Conservation (phyloP, 2,113 vertebrate genomes). For the Heterotis niloticus region DNA sequence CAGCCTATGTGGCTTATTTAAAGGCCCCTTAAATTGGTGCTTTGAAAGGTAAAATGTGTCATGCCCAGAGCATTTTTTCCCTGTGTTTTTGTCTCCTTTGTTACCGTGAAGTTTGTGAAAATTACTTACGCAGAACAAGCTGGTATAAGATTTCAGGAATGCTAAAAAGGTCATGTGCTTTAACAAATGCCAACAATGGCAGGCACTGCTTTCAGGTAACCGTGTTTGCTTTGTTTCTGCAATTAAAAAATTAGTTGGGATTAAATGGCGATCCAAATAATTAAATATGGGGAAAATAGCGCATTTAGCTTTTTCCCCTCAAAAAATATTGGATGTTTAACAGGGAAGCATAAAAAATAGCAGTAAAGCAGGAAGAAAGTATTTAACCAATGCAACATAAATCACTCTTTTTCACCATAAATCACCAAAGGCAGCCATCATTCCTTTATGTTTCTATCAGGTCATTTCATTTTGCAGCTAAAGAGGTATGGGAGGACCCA, state of each 20-base stretch:
- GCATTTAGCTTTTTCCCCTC: conserved; percentile 32
- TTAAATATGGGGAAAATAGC: background rate
- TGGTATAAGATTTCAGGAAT: conserved; percentile 62
- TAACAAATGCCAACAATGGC: conserved; percentile 74
- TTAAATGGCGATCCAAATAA: too few relatives aligned
- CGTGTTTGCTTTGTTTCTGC: too few relatives aligned
- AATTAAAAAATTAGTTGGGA: too few relatives aligned
- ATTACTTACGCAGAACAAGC: conserved; percentile 52
- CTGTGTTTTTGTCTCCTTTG: conserved; percentile 50
- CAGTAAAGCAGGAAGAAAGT: background rate
- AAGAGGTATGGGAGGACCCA: background rate
- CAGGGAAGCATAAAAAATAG: background rate
- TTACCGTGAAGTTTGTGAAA: conserved; percentile 48
- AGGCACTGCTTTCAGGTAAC: conserved; percentile 33
- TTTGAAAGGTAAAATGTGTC: conserved; percentile 31
- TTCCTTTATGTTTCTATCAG: background rate
- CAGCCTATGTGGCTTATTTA: conserved; percentile 4
- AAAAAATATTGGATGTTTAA: conserved; percentile 27
- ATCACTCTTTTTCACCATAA: too few relatives aligned
- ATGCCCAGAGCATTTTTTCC: conserved; percentile 48
- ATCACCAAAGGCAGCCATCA: background rate
- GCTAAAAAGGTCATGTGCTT: conserved; percentile 72
- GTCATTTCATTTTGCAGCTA: background rate
- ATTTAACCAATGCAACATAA: background rate
- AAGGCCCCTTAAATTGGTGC: conserved; percentile 40